Percentiles rank a stretch among this genome's conserved stretches.
These are phyloP conservation scores for Entelurus aequoreus DNA, from an alignment of 2,113 vertebrate species.

Conservation along the genomic window DNA sequence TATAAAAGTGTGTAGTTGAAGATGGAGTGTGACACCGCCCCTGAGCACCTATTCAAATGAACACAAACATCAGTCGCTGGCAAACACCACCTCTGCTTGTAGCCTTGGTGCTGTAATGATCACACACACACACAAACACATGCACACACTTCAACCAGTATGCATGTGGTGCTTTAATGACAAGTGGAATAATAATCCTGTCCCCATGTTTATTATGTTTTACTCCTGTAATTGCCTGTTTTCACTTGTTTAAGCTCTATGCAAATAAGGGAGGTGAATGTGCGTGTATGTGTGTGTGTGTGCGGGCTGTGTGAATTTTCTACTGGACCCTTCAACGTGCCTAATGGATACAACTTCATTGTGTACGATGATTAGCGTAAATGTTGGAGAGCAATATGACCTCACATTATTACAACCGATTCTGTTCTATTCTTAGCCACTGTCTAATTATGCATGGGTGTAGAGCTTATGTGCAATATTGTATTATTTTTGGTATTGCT, in stretches of 20 bases:
- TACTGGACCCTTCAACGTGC: conserved; percentile 62
- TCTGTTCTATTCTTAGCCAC: conserved; percentile 52
- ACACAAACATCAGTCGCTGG: conserved; percentile 59
- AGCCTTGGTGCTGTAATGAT: conserved; percentile 52
- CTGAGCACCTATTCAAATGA: conserved; percentile 67
- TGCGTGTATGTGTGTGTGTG: conserved; percentile 26
- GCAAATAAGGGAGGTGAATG: conserved; percentile 48
- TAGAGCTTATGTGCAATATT: conserved; percentile 15
- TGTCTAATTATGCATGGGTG: conserved; percentile 54
- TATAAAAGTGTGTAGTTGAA: conserved; percentile 40
- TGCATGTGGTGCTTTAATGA: conserved; percentile 52
- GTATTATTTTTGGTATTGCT: neutral
- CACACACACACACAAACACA: conserved; percentile 8
- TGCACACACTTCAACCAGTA: conserved; percentile 47
- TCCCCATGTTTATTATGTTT: conserved; percentile 36
- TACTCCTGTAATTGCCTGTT: conserved; percentile 52
- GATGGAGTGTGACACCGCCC: conserved; percentile 36
- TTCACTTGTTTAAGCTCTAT: conserved; percentile 52
- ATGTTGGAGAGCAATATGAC: conserved; percentile 64
- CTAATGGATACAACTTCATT: conserved; percentile 71
- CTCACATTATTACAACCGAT: conserved; percentile 68
- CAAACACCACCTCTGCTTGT: conserved; percentile 45
- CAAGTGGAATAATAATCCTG: conserved; percentile 58
- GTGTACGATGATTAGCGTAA: conserved; percentile 63
- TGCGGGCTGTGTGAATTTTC: conserved; percentile 53